phyloP scores from a whole-genome alignment of 1,140 invertebrate genomes.

The Akabosia matsudoensis region DNA sequence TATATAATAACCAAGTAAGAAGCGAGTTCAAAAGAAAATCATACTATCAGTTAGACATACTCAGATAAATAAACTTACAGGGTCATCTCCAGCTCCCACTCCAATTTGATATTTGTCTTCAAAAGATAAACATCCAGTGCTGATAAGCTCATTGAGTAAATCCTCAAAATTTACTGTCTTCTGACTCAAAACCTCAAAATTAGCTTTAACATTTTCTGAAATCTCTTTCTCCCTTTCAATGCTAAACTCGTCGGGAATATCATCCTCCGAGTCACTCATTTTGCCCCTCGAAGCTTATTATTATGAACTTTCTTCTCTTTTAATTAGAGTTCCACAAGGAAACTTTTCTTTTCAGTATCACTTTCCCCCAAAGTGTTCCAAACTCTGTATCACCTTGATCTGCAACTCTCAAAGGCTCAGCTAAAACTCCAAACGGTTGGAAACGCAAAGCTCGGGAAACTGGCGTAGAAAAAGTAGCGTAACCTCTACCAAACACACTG shows the following conservation, averaged over 20 bases:
- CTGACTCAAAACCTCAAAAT: conserved; percentile 27
- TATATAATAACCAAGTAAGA: too few relatives aligned
- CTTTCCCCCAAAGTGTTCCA: neutral
- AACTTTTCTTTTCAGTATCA: too few relatives aligned
- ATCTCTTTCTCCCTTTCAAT: neutral
- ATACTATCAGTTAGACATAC: too few relatives aligned
- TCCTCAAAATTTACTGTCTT: conserved; percentile 35
- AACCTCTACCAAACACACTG: too few relatives aligned
- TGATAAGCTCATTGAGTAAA: conserved; percentile 24
- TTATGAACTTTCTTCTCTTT: too few relatives aligned
- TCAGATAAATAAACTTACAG: too few relatives aligned
- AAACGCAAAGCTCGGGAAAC: too few relatives aligned
- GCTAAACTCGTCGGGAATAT: neutral
- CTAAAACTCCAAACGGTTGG: too few relatives aligned
- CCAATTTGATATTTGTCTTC: conserved; percentile 33
- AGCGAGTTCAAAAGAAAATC: too few relatives aligned
- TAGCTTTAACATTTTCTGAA: neutral
- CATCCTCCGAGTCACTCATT: conserved; percentile 22
- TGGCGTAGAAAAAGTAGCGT: too few relatives aligned
- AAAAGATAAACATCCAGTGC: conserved; percentile 24
- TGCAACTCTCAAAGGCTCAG: neutral
- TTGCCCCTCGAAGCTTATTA: too few relatives aligned
- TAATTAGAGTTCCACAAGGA: too few relatives aligned
- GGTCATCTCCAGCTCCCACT: conserved; percentile 11
- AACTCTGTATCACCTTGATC: neutral